Base-by-base conservation (phyloP, 2,888 invertebrate species). In the Drosophila picticornis region DNA sequence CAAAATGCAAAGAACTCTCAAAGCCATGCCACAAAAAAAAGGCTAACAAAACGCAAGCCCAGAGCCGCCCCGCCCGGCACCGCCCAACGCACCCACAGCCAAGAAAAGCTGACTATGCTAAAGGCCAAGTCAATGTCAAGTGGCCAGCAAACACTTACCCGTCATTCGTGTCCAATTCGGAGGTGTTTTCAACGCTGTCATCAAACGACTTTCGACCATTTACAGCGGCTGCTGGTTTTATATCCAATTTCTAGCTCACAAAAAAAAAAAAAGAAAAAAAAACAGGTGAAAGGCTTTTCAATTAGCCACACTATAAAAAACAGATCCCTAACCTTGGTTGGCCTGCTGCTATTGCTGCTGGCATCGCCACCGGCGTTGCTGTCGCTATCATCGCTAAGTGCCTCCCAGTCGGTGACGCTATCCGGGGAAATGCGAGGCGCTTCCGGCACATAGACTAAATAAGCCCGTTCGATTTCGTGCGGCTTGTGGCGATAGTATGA, bases 381-480 rank as follows among this genome's bases (percentile, higher is more conserved):
- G 50, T 68, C 66, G 36, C 22, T 67, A 27, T 93, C 92, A 65
- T 97, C 97, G 95, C 84, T 85, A 66, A 93, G 80, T 10, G 92
- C 91, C 72, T 91, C 91, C 93, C 93, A 93, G 72, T 93, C 93
- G 43, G 96, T 96, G 83, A 96, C 96, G 36, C 95, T 94, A 77
- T 95, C 95, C 43, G 95, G 96, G 4, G 96, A 95, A 16, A 96
- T 96, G 89, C 97, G 95, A 2, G 98, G 97, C 32, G 97, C 97
- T 60, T 97, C 97, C 9, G 97, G 97, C 76, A 97, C 92, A 50
- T 95, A 95, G 73, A 95, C 94, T 34, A 98, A 94, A 55, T 95
- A 94, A 69, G 95, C 95, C 80, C 95, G 94, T 88, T 98, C 97
- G 73, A 98, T 94, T 92, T 98, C 98, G 76, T 95, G 95, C 25